Conservation (phyloP, 1,140 invertebrate genomes). For the Cherax destructor region DNA sequence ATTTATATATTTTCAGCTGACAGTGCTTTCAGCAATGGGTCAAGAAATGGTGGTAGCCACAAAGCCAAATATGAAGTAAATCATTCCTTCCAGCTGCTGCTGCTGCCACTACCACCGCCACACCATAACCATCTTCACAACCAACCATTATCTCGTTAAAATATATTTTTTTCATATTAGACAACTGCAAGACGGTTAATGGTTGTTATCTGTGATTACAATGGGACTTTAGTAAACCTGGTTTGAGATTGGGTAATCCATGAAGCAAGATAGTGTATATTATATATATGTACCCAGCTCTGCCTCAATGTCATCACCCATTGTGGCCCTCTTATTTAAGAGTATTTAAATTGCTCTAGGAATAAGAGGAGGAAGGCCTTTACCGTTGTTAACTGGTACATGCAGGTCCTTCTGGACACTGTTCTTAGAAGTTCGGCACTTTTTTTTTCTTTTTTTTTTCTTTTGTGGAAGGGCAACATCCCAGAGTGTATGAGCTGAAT, state of each 20-base stretch:
- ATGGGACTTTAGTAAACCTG: constrained; percentile 24
- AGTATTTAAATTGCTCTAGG: constrained; percentile 16
- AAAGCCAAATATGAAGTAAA: constrained; percentile 85
- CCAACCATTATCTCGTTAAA: constrained; percentile 59
- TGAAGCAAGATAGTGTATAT: constrained; percentile 19
- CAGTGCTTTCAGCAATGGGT: constrained; percentile 92
- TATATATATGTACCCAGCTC: background rate
- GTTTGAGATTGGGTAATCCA: constrained; percentile 28
- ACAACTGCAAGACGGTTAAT: constrained; percentile 42
- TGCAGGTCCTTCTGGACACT: constrained; percentile 28
- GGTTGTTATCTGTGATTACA: constrained; percentile 61
- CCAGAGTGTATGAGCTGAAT: constrained; percentile 29
- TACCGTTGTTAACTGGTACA: constrained; percentile 15
- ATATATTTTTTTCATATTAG: constrained; percentile 67
- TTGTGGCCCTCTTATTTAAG: constrained; percentile 20
- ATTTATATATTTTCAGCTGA: constrained; percentile 81
- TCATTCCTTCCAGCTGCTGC: constrained; percentile 31
- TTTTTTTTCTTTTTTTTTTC: constrained; percentile 8
- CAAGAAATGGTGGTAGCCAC: constrained; percentile 95
- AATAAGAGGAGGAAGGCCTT: constrained; percentile 38
- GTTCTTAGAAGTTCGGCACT: constrained; percentile 14
- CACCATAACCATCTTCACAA: constrained; percentile 73
- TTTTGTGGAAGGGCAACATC: constrained; percentile 39
- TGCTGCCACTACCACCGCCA: constrained; percentile 25
- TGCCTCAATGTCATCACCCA: constrained; percentile 20